Base-by-base conservation (phyloP, 2,113 vertebrate species). In the Bubo bubo region DNA sequence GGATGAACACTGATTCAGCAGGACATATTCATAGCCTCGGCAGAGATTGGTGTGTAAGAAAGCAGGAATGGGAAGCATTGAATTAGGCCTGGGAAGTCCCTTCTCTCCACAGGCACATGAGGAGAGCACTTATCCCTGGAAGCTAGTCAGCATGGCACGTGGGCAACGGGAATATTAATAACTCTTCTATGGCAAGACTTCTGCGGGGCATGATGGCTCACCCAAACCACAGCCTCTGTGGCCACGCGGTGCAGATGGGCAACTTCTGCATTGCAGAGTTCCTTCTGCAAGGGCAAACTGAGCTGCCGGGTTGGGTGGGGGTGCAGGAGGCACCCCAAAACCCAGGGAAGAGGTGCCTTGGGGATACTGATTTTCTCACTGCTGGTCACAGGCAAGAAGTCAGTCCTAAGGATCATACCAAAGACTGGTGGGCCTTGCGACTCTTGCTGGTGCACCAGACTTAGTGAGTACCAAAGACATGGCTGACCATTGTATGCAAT, bases 241-340 rank as follows among this genome's bases (percentile, higher is more conserved):
- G 96, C 79, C 76, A 68, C 86, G 79, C 12, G 2, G 59, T 96
- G 92, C 98, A 98, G 97, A 98, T 97, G 97, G 96, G 70, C 96
- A 98, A 97, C 98, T 98, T 98, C 98, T 97, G 95, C 98, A 98
- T 98, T 98, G 96, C 79, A 24, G 79, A 96, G 75, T 95, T 98
- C 97, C 96, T 67, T 77, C 97, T 97, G 93, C 95, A 80, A 91
- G 89, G 83, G 76, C 74, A 75, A 76, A 59, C 30, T 63, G 92
- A 91, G 52, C 73, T 68, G 52, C 52, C 5, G 3, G 62, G 30
- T 55, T 68, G 70, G 32, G 13, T 50, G 26, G 8, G 58, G 32
- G 30, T 53, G 73, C 71, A 88, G 45, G 73, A 90, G 63, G 49
- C 34, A 63, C 80, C 63, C 39, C 60, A 70, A 95, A 93, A 94